These are phyloP conservation scores for Strix occidentalis DNA, from an alignment of 2,797 vertebrate genomes.

Conservation along the genomic window DNA sequence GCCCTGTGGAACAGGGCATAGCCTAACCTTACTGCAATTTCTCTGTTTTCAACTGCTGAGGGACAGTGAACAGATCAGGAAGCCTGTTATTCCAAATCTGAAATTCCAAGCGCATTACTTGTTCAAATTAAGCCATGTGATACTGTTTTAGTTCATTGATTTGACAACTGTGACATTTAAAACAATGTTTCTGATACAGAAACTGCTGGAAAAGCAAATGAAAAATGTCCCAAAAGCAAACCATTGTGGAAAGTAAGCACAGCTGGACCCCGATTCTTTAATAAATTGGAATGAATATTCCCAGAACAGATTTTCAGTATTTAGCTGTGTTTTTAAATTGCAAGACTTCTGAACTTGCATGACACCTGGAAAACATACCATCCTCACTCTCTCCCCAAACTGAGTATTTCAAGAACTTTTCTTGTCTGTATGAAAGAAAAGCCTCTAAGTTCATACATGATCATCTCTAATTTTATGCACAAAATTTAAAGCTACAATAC, in stretches of 20 bases:
- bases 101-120: constrained; percentile 66
- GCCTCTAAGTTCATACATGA: not conserved
- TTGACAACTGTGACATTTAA: constrained; percentile 67
- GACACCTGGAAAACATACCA: constrained; percentile 32
- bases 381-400: not conserved
- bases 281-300: constrained; percentile 53
- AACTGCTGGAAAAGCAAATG: constrained; percentile 61
- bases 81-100: constrained; percentile 43
- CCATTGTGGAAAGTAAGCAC: constrained; percentile 42
- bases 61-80: constrained; percentile 63
- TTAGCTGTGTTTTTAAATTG: constrained; percentile 25
- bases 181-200: constrained; percentile 64
- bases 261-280: constrained; percentile 46
- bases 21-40: not conserved
- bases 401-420: not conserved
- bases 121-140: constrained; percentile 60
- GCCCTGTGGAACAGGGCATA: not conserved
- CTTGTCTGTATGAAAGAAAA: not conserved
- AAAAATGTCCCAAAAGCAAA: constrained; percentile 64
- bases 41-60: constrained; percentile 44
- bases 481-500: not conserved
- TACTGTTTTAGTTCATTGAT: constrained; percentile 63
- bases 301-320: constrained; percentile 18
- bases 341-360: constrained; percentile 13
- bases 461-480: not conserved